Evolutionary conservation across 2,888 invertebrate species (phyloP), one percentile per base, ranked within the genome.

Genomic region (Cybosia mesomella): DNA sequence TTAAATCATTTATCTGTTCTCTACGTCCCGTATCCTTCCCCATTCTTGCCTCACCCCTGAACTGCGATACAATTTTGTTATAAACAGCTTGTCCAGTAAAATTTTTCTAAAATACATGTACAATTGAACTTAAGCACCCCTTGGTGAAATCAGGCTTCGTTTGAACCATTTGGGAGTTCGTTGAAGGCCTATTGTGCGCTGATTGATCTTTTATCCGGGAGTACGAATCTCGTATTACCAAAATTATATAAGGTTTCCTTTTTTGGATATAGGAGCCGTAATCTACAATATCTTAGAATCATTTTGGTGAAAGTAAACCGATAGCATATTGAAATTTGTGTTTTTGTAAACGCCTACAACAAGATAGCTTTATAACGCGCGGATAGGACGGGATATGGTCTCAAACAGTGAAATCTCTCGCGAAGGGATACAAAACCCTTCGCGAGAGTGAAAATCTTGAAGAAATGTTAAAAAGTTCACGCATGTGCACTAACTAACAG

Each of bases 111-210:
- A 49, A n/a, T 9, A 49, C 7, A 7, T 59, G 9, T 60, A 54
- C 18, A 32, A n/a, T 53, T 28, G 32, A 54, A 34, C 18, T 63
- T 18, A 54, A 63, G 32, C 32, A 32, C 34, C 32, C 34, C 32
- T 34, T 9, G 34, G 15, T 4, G 54, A 43, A 39, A 24, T 55
- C 36, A 57, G n/a, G 18, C 54, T 57, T 15, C 34, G 8, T 64
- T 64, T 55, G 55, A 59, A 66, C 60, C 28, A 22, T 59, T 64
- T 34, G 32, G 22, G 55, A 70, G 60, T 13, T 70, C 62, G 36
- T 65, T 60, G 61, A 81, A 65, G 49, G 59, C 32, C 79, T 24
- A 70, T 77, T 81, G 66, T 71, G 39, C 49, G 24, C 18, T 22
- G 75, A 75, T 77, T 22, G 67, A 66, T 39, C 68, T 54, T 54